These are phyloP conservation scores for Papilio elwesi DNA, from an alignment of 2,888 invertebrate species.

Conservation along the genomic window DNA sequence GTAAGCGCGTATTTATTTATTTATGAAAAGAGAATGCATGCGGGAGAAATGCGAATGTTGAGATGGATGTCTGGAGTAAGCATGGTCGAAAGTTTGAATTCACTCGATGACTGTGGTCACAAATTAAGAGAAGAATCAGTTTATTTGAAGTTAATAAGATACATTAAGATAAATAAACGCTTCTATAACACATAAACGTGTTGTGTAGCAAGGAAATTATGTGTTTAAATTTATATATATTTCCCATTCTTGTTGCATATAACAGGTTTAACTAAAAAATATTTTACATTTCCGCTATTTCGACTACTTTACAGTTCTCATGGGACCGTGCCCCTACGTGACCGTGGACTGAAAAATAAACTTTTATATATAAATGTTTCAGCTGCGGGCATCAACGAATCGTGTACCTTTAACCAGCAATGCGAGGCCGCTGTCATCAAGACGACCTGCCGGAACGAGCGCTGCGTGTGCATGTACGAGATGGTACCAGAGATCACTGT, in stretches of 20 bases:
- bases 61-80: too few species aligned
- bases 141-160: too few species aligned
- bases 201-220: too few species aligned
- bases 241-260: neutral
- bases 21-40: too few species aligned
- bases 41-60: too few species aligned
- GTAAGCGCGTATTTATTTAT: too few species aligned
- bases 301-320: neutral
- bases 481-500: constrained; percentile 88
- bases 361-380: constrained; percentile 46
- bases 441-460: constrained; percentile 91
- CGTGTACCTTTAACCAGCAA: constrained; percentile 93
- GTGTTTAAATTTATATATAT: neutral
- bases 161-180: too few species aligned
- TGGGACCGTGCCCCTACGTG: neutral
- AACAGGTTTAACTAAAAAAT: neutral
- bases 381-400: constrained; percentile 92
- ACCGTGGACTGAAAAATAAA: neutral
- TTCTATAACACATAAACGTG: too few species aligned
- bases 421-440: constrained; percentile 89
- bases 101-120: too few species aligned
- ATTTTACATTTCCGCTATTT: neutral
- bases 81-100: too few species aligned
- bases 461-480: constrained; percentile 92
- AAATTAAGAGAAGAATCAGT: too few species aligned